Evolutionary conservation across 2,888 invertebrate genomes (phyloP).

Genomic region (Pollenia amentaria): DNA sequence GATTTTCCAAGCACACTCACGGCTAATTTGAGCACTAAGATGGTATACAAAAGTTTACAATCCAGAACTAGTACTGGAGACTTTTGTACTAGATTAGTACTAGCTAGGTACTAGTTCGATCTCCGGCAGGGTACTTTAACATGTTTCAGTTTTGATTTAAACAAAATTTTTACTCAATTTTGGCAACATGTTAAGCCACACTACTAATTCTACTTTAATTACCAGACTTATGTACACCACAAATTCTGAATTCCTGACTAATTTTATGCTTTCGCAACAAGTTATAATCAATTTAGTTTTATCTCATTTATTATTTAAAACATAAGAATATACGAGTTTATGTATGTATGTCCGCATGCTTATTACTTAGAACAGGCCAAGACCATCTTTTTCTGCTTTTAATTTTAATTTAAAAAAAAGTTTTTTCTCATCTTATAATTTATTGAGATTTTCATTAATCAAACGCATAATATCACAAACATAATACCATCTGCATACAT

Average conservation of each 20-base stretch:
- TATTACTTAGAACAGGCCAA: not conserved
- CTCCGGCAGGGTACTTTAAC: no score
- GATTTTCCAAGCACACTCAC: no score
- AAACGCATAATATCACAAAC: conserved; percentile 63
- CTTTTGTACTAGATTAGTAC: no score
- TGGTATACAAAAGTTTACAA: no score
- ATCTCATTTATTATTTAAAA: conserved; percentile 69
- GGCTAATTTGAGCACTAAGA: no score
- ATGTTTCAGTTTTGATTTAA: no score
- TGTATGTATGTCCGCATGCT: not conserved
- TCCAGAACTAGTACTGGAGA: no score
- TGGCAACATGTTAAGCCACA: conserved; percentile 8
- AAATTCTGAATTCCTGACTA: conserved; percentile 39
- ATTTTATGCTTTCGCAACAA: conserved; percentile 64
- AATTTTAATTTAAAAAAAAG: conserved; percentile 17
- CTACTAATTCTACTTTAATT: conserved; percentile 50
- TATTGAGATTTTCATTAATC: conserved; percentile 75
- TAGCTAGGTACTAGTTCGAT: no score
- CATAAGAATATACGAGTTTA: conserved; percentile 23
- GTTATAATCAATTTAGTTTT: conserved; percentile 62
- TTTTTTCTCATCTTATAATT: conserved; percentile 65
- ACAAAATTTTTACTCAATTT: not conserved
- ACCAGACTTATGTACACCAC: conserved; percentile 9
- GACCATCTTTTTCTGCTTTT: not conserved
- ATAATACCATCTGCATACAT: conserved; percentile 62